Base-by-base conservation (phyloP, 1,140 invertebrate species). In the Hylaeus anthracinus region DNA sequence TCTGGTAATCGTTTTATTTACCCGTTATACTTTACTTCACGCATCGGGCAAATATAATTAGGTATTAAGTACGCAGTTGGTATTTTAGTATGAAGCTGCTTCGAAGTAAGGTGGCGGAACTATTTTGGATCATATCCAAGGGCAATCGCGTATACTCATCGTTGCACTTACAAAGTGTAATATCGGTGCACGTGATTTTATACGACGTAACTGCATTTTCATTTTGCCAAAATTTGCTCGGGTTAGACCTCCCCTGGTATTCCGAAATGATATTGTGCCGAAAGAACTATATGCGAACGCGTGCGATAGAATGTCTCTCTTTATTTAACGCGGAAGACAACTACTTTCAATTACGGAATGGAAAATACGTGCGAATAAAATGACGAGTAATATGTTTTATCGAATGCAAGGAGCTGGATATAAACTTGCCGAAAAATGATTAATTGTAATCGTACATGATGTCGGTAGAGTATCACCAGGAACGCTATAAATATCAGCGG, bases 51-150 rank as follows among this genome's bases (percentile, higher is more conserved):
- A 73, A 77, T 79, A 73, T 77, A 75, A 83, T 83, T 83, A 83
- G 77, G 66, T 77, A 76, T 85, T 81, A 75, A 83, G 80, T 85
- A 86, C 76, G 77, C 71, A 81, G 55, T 83, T 85, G 67, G 71
- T 86, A 83, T 85, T 83, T 83, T 85, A 87, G 64, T 85, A 71
- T 85, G 67, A 79, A 78, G 65, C 63, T 81, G 75, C 67, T 80
- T 66, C 65, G 58, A 66, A 79, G 79, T 63, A 88, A 83, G 74
- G 84, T 87, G 15, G 77, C 65, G 61, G 71, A 86, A 85, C 70
- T 81, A 85, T 89, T 87, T 89, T 89, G 87, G 85, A 88, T 81
- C 48, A n/a, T 81, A 65, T 89, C 83, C 88, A 89, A 89, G 87
- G 80, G 69, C 85, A 88, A 53, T 39, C 43, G 48, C 79, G 72